Percentiles rank a stretch among this genome's conserved stretches.
These are phyloP conservation scores for Eclectus roratus DNA, from an alignment of 2,113 vertebrate species.

Conservation along the genomic window DNA sequence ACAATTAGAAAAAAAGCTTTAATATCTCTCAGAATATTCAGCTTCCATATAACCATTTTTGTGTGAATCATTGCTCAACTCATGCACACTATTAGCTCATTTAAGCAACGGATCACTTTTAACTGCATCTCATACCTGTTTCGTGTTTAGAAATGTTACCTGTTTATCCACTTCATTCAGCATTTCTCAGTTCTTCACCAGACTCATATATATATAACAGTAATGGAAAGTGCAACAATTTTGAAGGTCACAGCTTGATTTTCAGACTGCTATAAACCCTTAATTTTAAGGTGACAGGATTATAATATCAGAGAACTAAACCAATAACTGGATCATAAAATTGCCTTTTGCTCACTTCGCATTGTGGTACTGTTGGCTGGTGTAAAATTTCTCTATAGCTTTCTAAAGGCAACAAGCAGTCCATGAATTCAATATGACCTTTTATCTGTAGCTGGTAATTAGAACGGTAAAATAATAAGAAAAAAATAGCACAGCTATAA, in stretches of 20 bases:
- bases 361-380: neutral
- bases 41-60: neutral
- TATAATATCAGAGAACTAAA: neutral
- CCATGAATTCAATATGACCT: neutral
- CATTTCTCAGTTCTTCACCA: neutral
- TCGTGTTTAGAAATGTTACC: neutral
- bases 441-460: neutral
- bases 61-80: neutral
- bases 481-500: neutral
- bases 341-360: neutral
- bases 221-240: neutral
- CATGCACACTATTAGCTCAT: neutral
- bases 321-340: neutral
- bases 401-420: neutral
- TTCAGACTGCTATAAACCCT: neutral
- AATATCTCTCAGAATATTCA: neutral
- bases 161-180: neutral
- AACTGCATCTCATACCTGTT: neutral
- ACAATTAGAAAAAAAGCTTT: neutral
- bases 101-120: neutral
- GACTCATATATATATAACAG: neutral
- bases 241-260: neutral
- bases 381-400: neutral
- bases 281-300: neutral
- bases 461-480: neutral